Evolutionary conservation across 2,888 invertebrate species (phyloP).

Genomic region (Acanthopleura granulata): DNA sequence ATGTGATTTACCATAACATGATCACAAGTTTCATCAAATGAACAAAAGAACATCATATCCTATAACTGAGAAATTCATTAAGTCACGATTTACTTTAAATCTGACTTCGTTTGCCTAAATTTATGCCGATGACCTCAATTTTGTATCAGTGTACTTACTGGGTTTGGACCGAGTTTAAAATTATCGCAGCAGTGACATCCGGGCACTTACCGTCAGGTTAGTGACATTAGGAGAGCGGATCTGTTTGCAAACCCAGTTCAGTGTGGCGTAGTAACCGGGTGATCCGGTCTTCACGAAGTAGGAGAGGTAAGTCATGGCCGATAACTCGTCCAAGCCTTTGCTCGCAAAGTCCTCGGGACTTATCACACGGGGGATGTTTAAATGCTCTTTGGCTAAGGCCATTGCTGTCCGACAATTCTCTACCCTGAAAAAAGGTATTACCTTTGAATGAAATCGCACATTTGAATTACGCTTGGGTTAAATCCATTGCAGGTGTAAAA

Average conservation of each 20-base stretch:
- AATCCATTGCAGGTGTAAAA: too few species aligned
- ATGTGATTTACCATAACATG: too few species aligned
- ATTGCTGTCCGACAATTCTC: constrained; percentile 96
- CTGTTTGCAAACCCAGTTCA: constrained; percentile 88
- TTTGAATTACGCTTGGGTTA: too few species aligned
- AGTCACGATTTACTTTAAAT: too few species aligned
- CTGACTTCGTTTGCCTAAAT: too few species aligned
- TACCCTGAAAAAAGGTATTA: constrained; percentile 73
- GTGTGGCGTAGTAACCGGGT: constrained; percentile 89
- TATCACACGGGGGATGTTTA: constrained; percentile 93
- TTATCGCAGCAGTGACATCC: background rate
- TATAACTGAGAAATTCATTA: too few species aligned
- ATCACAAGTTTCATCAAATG: too few species aligned
- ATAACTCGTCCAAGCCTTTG: constrained; percentile 94
- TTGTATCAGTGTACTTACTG: too few species aligned
- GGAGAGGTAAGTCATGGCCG: constrained; percentile 97
- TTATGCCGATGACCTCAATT: too few species aligned
- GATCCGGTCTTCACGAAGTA: constrained; percentile 98
- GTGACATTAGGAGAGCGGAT: constrained; percentile 81
- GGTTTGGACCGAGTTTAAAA: too few species aligned
- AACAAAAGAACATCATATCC: too few species aligned
- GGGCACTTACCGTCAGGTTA: constrained; percentile 88
- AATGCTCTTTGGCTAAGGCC: constrained; percentile 90
- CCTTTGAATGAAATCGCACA: too few species aligned
- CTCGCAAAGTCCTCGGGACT: constrained; percentile 96